Evolutionary conservation across 2,797 vertebrate genomes (phyloP).

Genomic region (Spinus pinus): DNA sequence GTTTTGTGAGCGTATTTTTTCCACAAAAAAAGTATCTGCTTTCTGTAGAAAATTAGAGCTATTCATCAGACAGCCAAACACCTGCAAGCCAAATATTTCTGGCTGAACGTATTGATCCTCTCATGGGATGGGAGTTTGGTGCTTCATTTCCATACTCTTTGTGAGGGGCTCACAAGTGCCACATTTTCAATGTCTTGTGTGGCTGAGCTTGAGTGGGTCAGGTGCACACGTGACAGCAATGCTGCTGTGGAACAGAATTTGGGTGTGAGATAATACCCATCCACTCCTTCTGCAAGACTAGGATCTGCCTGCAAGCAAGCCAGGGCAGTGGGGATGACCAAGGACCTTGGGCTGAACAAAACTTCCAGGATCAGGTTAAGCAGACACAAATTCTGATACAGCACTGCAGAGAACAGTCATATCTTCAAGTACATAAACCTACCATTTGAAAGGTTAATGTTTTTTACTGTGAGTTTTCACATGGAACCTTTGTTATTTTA

Average conservation of each 20-base stretch:
- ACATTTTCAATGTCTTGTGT: neutral
- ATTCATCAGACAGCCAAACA: constrained; percentile 38
- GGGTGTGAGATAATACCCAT: neutral
- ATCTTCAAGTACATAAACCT: neutral
- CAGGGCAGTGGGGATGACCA: neutral
- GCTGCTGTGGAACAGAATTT: neutral
- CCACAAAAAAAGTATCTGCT: neutral
- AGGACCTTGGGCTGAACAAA: neutral
- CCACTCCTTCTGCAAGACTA: neutral
- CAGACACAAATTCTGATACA: neutral
- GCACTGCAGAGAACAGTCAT: neutral
- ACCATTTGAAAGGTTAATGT: neutral
- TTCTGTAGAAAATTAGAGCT: constrained; percentile 32
- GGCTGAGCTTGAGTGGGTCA: neutral
- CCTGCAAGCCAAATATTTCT: constrained; percentile 42
- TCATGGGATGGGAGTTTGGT: neutral
- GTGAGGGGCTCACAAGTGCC: neutral
- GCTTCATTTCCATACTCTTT: neutral
- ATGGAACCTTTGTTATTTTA: neutral
- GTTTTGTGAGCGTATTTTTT: neutral
- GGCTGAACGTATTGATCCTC: neutral
- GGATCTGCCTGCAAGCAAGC: neutral
- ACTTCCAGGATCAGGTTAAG: neutral
- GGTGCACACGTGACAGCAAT: neutral
- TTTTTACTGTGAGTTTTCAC: neutral